phyloP scores from a whole-genome alignment of 23 tunicate species.

The Styela clava region DNA sequence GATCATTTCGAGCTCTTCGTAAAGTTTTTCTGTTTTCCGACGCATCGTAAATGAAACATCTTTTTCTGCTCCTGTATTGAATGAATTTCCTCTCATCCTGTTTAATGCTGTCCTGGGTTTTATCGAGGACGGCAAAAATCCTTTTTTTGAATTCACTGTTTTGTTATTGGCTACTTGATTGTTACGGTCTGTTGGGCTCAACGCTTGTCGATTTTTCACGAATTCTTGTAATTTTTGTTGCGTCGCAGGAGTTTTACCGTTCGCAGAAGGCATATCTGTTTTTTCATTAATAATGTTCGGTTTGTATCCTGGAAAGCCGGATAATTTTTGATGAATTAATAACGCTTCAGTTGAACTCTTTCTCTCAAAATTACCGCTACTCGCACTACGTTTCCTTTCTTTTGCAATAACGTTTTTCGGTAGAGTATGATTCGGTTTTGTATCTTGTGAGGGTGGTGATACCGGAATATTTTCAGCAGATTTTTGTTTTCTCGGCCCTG shows the following conservation, averaged over 20 bases:
- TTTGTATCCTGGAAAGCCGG: constrained; percentile 27
- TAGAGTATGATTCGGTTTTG: not conserved
- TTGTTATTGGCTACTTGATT: constrained; percentile 1
- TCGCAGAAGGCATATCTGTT: not conserved
- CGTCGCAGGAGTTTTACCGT: not conserved
- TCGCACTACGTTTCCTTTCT: constrained; percentile 22
- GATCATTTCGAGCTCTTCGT: constrained; percentile 80
- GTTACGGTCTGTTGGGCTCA: constrained; percentile 10
- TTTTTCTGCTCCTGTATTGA: constrained; percentile 6
- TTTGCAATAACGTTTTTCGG: not conserved
- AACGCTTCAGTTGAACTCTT: constrained; percentile 21
- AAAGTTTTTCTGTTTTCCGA: constrained; percentile 81
- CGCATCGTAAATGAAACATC: constrained; percentile 66
- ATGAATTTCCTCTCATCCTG: constrained; percentile 29
- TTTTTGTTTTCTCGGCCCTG: not conserved
- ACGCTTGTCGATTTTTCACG: constrained; percentile 3
- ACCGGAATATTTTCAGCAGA: not conserved
- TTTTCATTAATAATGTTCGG: constrained; percentile 9
- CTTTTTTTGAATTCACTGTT: constrained; percentile 31
- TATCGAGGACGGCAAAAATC: constrained; percentile 58
- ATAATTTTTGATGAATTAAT: constrained; percentile 20
- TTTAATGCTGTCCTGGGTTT: constrained; percentile 51
- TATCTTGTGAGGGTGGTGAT: not conserved
- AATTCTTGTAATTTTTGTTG: not conserved
- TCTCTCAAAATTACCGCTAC: constrained; percentile 32